Base-by-base conservation (phyloP, 64 coral and sea anemone species). In the Acropora yongei region DNA sequence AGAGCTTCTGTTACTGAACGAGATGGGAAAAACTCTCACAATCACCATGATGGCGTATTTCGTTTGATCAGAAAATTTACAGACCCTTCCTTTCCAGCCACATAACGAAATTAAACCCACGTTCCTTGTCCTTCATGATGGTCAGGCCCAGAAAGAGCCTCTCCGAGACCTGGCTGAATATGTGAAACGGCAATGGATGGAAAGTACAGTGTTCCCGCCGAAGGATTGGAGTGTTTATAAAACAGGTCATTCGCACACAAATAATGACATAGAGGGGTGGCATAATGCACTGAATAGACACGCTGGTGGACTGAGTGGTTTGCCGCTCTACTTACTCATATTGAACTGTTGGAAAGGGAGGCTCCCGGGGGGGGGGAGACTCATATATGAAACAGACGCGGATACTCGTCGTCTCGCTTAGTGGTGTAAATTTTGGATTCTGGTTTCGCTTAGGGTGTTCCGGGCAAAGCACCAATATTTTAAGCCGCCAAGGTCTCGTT, bases 151-250 rank as follows among this genome's bases (percentile, higher is more conserved):
- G 39, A 86, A 63, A 44, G 39, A 67, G 11, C 1, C 5, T 6
- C 67, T 86, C 7, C 39, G 45, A 45, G 67, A 17, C 10, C 66
- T 86, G 12, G 66, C 69, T 72, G 11, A 72, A 0, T 86, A 86
- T 1, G 4, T 74, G 9, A 44, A 45, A 18, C 46, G 14, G 4
- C 83, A 86, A 41, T 53, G 83, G 83, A 86, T 72, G 1, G 4
- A 86, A 30, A 71, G 65, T 12, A 9, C 57, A 40, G 65, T 86
- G 1, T 86, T 86, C 0, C 1, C 43, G 10, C 42, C 83, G 1
- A 67, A 7, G 45, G 45, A 86, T 30, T 72, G 83, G 81, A 61
- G 81, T 66, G 81, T 80, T 8, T 80, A 80, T 49, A 51, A 46
- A 46, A 16, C 43, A 45, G 61, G 65, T 0, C 2, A 55, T 55